Evolutionary conservation across 92 coral and sea anemone species (phyloP), one percentile per base, ranked within the genome.

Genomic region (Epizoanthus fatuus): DNA sequence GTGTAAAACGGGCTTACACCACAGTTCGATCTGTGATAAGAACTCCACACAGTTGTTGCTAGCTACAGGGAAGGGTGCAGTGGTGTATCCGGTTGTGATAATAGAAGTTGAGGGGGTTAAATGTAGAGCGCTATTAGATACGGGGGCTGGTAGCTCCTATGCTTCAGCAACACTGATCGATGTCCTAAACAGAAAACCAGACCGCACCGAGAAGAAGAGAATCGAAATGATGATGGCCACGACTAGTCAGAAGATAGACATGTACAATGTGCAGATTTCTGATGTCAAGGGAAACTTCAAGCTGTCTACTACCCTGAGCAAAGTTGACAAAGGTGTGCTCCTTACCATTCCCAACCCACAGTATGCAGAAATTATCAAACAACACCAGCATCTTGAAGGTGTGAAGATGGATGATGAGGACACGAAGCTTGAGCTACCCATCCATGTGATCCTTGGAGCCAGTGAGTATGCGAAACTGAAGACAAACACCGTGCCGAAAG

Each of bases 391-490:
- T 53, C 90, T 81, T 17, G 56, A 86, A 13, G 89, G 87, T 0
- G 89, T 83, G 55, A 56, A 32, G 11, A 89, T 86, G 74, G 84
- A 82, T 29, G 87, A 81, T 51, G 84, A 81, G 2, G 87, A 81
- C 66, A 64, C 51, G 25, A 86, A 89, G 52, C 44, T 15, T 1
- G 83, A 86, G 65, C 59, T 89, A 22, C 93, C 86, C 71, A 65
- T 86, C 29, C 95, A 89, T 14, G 57, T 90, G n/a, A 86, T 93
- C 52, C 93, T 93, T 16, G 88, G 92, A n/a, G 84, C 96, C 9
- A 87, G 96, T 51, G 90, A 90, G 60, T 93, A 69, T 85, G 81
- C 93, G 16, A 86, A 76, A 66, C 81, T 91, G 51, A 87, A 91
- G 83, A 91, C 89, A n/a, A 75, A 72, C 67, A 77, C 79, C 3